A percentile compares a stretch with the other conserved stretches of the same genome.
phyloP scores from a whole-genome alignment of 2,797 vertebrate species.

The Dicrostonyx torquatus region DNA sequence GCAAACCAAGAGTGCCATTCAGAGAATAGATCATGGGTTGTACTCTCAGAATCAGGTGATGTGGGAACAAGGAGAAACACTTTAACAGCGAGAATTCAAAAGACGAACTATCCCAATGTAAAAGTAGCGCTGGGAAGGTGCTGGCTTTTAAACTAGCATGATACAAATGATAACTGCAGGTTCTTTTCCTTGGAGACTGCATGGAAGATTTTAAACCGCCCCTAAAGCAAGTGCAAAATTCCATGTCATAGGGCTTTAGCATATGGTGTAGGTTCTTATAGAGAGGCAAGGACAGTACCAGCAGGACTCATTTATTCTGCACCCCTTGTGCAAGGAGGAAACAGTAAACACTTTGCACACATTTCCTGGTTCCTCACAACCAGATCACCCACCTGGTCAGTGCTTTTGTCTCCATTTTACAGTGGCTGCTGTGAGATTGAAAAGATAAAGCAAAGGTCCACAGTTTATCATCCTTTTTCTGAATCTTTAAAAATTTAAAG shows the following conservation, averaged over 20 bases:
- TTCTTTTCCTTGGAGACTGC: not conserved
- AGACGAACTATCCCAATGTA: not conserved
- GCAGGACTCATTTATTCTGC: not conserved
- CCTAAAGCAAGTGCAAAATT: not conserved
- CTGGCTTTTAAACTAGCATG: not conserved
- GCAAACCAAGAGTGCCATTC: not conserved
- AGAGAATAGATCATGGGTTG: not conserved
- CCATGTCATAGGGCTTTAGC: not conserved
- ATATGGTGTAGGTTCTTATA: not conserved
- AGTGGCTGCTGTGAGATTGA: not conserved
- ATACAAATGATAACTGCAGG: not conserved
- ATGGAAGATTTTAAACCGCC: not conserved
- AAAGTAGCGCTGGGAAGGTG: not conserved
- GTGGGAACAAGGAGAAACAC: not conserved
- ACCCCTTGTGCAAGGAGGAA: not conserved
- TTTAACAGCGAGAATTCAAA: not conserved
- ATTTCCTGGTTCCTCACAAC: not conserved
- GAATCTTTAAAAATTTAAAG: not conserved
- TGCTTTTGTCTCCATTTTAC: not conserved
- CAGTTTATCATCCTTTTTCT: not conserved
- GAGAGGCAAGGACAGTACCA: not conserved
- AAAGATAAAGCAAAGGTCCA: not conserved
- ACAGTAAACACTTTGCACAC: not conserved
- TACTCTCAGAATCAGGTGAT: not conserved
- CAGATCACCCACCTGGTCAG: accelerated